Percentiles rank a stretch among this genome's conserved stretches.
These are phyloP conservation scores for Macrophya annulata DNA, from an alignment of 2,888 invertebrate species.

Conservation along the genomic window DNA sequence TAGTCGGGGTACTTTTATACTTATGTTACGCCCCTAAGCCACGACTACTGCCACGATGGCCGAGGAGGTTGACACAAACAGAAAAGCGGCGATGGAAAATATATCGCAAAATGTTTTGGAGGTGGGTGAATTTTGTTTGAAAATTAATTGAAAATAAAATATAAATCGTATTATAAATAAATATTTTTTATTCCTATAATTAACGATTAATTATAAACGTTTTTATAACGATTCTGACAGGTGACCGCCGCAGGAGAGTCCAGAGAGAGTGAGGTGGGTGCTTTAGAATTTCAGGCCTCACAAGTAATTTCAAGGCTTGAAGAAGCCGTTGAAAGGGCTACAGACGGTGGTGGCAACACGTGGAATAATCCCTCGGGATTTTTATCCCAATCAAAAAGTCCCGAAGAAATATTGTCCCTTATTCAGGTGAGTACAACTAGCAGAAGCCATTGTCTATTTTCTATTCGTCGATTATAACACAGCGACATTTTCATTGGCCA, in stretches of 20 bases:
- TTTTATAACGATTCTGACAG: slow-evolving; percentile 73
- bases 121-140: slow-evolving; percentile 66
- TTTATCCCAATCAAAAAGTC: slow-evolving; percentile 82
- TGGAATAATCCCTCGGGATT: slow-evolving; percentile 82
- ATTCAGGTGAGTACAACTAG: slow-evolving; percentile 76
- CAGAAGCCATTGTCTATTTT: slow-evolving; percentile 49
- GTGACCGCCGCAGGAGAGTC: slow-evolving; percentile 69
- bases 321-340: slow-evolving; percentile 82
- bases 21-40: slow-evolving; percentile 67
- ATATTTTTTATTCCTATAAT: neutral
- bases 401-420: slow-evolving; percentile 80
- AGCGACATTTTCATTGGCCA: slow-evolving; percentile 36
- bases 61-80: slow-evolving; percentile 75
- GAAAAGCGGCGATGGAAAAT: slow-evolving; percentile 75
- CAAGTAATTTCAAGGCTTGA: slow-evolving; percentile 87
- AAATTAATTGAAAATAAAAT: neutral
- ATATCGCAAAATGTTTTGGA: slow-evolving; percentile 72
- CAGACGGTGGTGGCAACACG: slow-evolving; percentile 78
- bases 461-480: slow-evolving; percentile 38
- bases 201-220: slow-evolving; percentile 5
- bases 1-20: neutral
- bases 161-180: neutral
- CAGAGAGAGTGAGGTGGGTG: slow-evolving; percentile 71
- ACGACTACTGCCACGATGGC: slow-evolving; percentile 79
- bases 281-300: slow-evolving; percentile 87